phyloP scores from a whole-genome alignment of 2,888 invertebrate species.

The Drosophila austrosaltans region DNA sequence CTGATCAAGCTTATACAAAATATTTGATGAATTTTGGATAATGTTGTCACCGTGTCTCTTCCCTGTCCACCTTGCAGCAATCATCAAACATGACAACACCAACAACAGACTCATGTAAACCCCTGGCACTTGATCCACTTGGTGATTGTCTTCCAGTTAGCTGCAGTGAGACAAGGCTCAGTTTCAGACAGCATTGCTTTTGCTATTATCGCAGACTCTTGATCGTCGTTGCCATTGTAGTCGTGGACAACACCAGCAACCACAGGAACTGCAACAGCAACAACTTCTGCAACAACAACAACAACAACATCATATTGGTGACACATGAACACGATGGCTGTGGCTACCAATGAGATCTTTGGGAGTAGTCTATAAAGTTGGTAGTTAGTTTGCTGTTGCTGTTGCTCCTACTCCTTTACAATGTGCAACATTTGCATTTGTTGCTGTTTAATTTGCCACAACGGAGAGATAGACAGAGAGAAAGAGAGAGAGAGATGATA shows the following conservation, averaged over 20 bases:
- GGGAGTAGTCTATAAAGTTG: constrained; percentile 69
- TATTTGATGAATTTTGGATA: constrained; percentile 1
- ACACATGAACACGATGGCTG: constrained; percentile 72
- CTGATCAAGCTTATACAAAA: background rate
- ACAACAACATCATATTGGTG: constrained; percentile 73
- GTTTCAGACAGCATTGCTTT: background rate
- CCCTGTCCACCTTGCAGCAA: background rate
- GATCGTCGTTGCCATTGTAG: constrained; percentile 5
- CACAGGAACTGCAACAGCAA: constrained; percentile 43
- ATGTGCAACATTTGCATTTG: constrained; percentile 76
- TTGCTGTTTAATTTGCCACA: constrained; percentile 65
- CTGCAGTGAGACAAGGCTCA: constrained; percentile 58
- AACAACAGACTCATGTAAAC: background rate
- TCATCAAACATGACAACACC: constrained; percentile 5
- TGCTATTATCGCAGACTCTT: constrained; percentile 15
- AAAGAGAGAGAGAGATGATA: constrained; percentile 13
- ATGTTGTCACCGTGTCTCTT: constrained; percentile 2
- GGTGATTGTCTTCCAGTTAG: constrained; percentile 22
- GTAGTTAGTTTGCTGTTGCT: constrained; percentile 41
- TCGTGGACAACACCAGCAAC: constrained; percentile 12
- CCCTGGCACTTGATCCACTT: background rate
- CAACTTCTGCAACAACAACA: background rate
- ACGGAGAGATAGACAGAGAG: constrained; percentile 24
- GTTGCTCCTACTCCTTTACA: constrained; percentile 34
- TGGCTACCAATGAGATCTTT: constrained; percentile 29